phyloP scores from a whole-genome alignment of 2,797 vertebrate species.

The Hydrocynus forskahlii region DNA sequence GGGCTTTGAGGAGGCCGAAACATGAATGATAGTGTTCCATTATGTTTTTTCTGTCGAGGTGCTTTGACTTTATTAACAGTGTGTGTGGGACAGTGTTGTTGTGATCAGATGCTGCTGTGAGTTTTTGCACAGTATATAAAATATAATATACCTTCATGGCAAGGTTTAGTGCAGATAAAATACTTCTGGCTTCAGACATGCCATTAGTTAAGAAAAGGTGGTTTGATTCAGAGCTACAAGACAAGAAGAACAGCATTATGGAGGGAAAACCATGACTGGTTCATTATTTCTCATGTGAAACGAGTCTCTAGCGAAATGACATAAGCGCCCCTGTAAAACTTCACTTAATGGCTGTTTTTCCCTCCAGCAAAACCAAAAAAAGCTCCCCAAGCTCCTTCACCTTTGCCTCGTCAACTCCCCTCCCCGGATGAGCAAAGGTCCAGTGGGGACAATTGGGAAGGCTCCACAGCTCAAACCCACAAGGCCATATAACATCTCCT shows the following conservation, averaged over 20 bases:
- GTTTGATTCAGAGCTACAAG: background rate
- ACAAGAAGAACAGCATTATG: background rate
- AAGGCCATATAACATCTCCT: background rate
- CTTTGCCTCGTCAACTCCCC: background rate
- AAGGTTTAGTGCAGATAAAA: too few species aligned
- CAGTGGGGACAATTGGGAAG: background rate
- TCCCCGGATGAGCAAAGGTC: background rate
- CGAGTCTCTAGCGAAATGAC: background rate
- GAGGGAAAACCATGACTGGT: background rate
- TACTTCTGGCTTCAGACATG: too few species aligned
- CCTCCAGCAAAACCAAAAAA: slow-evolving; percentile 25
- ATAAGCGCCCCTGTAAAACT: slow-evolving; percentile 28
- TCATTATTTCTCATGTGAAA: slow-evolving; percentile 3
- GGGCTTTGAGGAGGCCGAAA: too few species aligned
- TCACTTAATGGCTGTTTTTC: slow-evolving; percentile 30
- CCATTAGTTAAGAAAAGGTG: too few species aligned
- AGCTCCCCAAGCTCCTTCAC: background rate
- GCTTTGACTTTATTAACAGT: too few species aligned
- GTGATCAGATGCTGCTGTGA: too few species aligned
- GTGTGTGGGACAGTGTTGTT: too few species aligned
- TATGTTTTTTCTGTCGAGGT: too few species aligned
- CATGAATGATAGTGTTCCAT: too few species aligned
- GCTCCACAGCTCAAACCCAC: background rate
- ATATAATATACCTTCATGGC: too few species aligned
- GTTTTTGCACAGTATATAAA: too few species aligned